Evolutionary conservation across 2,113 vertebrate species (phyloP).

Genomic region (Sinosuthora webbiana): DNA sequence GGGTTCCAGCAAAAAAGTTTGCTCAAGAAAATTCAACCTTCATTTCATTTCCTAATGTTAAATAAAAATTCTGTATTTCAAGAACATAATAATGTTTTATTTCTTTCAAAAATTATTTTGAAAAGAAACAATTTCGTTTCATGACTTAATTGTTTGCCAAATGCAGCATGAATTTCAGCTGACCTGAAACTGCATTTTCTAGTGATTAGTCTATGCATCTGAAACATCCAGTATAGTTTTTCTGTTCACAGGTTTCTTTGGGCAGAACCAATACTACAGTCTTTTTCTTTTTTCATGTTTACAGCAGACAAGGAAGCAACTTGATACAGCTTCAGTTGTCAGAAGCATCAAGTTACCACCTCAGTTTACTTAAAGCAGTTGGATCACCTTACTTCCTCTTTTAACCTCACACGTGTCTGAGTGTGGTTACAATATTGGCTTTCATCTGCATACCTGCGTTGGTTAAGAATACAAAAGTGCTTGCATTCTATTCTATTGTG

Average conservation of each 20-base stretch:
- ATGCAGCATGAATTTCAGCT: too few relatives aligned
- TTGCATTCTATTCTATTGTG: background rate
- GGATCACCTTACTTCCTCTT: background rate
- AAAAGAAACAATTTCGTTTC: too few relatives aligned
- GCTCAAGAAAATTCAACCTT: background rate
- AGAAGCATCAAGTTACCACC: background rate
- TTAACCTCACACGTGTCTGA: background rate
- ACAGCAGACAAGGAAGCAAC: background rate
- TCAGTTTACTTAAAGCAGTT: background rate
- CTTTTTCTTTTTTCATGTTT: background rate
- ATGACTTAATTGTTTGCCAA: too few relatives aligned
- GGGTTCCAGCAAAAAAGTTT: background rate
- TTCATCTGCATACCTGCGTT: background rate
- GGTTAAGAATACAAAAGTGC: background rate
- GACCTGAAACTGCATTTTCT: background rate
- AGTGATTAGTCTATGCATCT: background rate
- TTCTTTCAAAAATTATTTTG: background rate
- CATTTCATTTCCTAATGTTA: background rate
- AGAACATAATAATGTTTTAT: background rate
- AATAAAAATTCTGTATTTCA: background rate
- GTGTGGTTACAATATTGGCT: background rate
- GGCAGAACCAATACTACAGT: background rate
- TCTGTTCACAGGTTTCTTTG: background rate
- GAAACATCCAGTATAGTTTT: background rate
- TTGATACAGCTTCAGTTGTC: background rate